Conservation (phyloP, 2,113 vertebrate species). For the Nicator chloris region DNA sequence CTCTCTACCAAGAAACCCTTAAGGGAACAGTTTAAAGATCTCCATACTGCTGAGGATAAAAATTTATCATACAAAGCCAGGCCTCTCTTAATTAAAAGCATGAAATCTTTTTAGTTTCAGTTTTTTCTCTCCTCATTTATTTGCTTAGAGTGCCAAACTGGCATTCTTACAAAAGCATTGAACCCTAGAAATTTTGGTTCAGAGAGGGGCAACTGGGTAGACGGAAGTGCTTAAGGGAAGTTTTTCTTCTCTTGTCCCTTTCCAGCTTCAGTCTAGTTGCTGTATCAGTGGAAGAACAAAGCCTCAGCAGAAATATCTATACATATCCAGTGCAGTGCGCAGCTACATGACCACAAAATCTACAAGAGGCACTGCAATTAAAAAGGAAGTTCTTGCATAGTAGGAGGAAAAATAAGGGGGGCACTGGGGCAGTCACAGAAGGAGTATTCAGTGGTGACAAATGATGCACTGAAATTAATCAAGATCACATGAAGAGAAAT, state of each 20-base stretch:
- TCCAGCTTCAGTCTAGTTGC: not conserved
- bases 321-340: not conserved
- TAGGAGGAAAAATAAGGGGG: not conserved
- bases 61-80: not conserved
- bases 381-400: not conserved
- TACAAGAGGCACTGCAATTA: not conserved
- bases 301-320: conserved; percentile 2
- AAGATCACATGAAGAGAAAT: not conserved
- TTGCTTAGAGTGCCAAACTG: not conserved
- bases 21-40: not conserved
- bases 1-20: not conserved
- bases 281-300: not conserved
- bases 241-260: not conserved
- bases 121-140: not conserved
- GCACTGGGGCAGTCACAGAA: not conserved
- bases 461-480: not conserved
- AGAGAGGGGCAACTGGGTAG: not conserved
- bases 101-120: not conserved
- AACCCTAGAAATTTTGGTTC: not conserved
- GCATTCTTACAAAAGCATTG: not conserved
- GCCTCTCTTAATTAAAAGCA: not conserved
- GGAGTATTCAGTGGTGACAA: not conserved
- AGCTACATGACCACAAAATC: conserved; percentile 38
- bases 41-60: not conserved
- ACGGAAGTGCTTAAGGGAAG: not conserved